Conservation (phyloP, 1,140 invertebrate species). For the Orussus abietinus region DNA sequence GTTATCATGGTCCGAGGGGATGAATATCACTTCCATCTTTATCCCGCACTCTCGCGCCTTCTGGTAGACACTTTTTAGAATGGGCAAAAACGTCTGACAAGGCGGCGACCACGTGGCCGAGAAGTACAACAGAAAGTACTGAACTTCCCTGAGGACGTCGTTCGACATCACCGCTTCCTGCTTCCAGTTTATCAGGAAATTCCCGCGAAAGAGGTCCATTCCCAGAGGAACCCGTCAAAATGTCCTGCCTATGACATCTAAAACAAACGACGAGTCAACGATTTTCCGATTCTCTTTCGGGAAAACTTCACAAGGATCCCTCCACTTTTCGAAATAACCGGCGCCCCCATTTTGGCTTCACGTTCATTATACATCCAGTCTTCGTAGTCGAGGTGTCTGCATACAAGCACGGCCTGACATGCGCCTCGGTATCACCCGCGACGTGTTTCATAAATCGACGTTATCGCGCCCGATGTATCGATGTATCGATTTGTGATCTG, state of each 20-base stretch:
- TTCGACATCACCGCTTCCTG: constrained; percentile 18
- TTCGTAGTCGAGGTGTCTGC: constrained; percentile 1
- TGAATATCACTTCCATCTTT: constrained; percentile 25
- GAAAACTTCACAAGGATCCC: too few species aligned
- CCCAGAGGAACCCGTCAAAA: too few species aligned
- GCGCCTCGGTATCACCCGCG: constrained; percentile 22
- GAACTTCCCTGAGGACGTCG: constrained; percentile 16
- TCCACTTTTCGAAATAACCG: too few species aligned
- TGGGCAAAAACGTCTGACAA: constrained; percentile 22
- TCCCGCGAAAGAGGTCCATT: constrained; percentile 25
- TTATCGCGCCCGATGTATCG: too few species aligned
- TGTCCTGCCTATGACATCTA: too few species aligned
- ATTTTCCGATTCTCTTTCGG: not conserved
- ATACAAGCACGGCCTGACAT: constrained; percentile 31
- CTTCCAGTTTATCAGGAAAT: constrained; percentile 19
- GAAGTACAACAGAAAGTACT: constrained; percentile 24
- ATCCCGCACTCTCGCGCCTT: constrained; percentile 6
- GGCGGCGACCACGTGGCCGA: constrained; percentile 28
- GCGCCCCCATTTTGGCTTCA: too few species aligned
- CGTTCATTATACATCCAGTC: too few species aligned
- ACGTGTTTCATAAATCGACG: constrained; percentile 8
- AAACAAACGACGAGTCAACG: too few species aligned
- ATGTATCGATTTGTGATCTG: too few species aligned
- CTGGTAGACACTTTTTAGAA: constrained; percentile 18
- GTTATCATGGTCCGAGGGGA: constrained; percentile 23